Evolutionary conservation across 2,888 invertebrate species (phyloP), one percentile per base, ranked within the genome.

Genomic region (Dicroscelio sp.): DNA sequence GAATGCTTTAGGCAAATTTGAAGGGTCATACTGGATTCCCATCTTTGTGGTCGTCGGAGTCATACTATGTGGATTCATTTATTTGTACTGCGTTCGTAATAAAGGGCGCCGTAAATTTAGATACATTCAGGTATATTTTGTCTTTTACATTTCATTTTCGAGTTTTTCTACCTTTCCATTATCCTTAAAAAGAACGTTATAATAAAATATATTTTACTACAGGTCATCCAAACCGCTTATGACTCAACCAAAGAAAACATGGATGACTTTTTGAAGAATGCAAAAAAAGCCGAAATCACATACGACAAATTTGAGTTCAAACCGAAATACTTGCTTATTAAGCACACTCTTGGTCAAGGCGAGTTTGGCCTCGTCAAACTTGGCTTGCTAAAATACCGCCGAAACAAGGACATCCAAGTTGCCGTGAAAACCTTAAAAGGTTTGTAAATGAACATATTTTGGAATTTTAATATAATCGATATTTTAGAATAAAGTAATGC

Each of bases 381-480:
- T 2, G 82, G 82, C 4, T 14, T 82, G 17, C 30, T 82, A 0
- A 82, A 69, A 38, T 82, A 71, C 52, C 55, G 58, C 14, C 27
- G 23, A 1, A 75, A 75, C 5, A 84, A 63, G 8, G 33, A 73
- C 27, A 17, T 48, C 6, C 43, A 43, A 58, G 83, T 63, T 55
- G 79, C 79, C 38, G 75, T 65, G 3, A 52, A 84, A 60, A 71
- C 35, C 2, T 52, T 82, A 86, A 86, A 88, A 55, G 71, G 82
- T 43, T 43, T 43, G 43, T 43, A n/a, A n/a, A n/a, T n/a, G n/a
- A n/a, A n/a, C n/a, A 12, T 43, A 43, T 43, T 43, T 43, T 43
- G 8, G 20, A 43, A 27, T 69, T 43, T 35, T 2, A 31, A n/a
- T n/a, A n/a, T n/a, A n/a, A n/a, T n/a, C n/a, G n/a, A n/a, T n/a